These are phyloP conservation scores for Drosophila macrospina DNA, from an alignment of 2,888 invertebrate species.

Conservation along the genomic window DNA sequence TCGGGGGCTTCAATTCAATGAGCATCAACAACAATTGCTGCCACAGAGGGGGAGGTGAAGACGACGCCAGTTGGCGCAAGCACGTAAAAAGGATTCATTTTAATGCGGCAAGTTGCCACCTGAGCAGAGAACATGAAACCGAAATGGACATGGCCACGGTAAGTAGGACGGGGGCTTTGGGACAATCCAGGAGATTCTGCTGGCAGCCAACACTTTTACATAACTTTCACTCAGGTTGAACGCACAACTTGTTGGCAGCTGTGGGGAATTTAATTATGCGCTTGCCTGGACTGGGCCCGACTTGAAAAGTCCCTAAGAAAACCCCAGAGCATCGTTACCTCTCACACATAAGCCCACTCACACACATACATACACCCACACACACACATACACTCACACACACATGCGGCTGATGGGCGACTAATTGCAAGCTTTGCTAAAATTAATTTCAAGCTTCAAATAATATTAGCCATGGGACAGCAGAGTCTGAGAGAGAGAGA, in stretches of 20 bases:
- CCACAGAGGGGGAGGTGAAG: constrained; percentile 9
- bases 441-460: constrained; percentile 76
- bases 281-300: constrained; percentile 17
- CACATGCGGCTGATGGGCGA: constrained; percentile 55
- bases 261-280: constrained; percentile 54
- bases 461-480: constrained; percentile 66
- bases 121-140: constrained; percentile 32
- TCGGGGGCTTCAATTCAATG: constrained; percentile 43
- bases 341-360: constrained; percentile 17
- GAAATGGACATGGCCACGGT: constrained; percentile 42
- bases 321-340: constrained; percentile 46
- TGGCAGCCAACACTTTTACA: constrained; percentile 38
- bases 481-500: constrained; percentile 12
- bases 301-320: constrained; percentile 36
- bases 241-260: constrained; percentile 43
- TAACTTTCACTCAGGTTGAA: constrained; percentile 39
- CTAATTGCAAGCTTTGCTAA: constrained; percentile 77
- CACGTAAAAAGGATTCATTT: constrained; percentile 73
- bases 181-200: constrained; percentile 18
- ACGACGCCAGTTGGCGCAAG: constrained; percentile 33
- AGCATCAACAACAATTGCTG: constrained; percentile 55
- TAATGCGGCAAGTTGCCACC: constrained; percentile 52
- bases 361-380: constrained; percentile 8
- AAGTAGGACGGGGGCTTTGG: constrained; percentile 22
- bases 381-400: constrained; percentile 12